Percentiles rank a stretch among this genome's conserved stretches.
phyloP scores from a whole-genome alignment of 2,888 invertebrate genomes.

The Litoditis marina region DNA sequence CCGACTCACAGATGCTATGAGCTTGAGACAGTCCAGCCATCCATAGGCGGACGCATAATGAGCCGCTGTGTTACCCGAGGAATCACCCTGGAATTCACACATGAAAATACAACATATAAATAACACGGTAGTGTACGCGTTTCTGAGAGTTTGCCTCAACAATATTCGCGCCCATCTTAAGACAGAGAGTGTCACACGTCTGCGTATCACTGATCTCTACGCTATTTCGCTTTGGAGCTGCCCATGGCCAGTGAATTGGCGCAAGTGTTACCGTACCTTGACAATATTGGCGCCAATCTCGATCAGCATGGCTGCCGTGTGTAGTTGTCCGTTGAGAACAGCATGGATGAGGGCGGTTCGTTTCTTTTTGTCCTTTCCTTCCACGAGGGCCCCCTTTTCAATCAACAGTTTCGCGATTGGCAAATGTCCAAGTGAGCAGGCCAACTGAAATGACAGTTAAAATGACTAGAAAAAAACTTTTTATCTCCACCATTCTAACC shows the following conservation, averaged over 20 bases:
- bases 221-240: background rate
- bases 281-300: conserved; percentile 33
- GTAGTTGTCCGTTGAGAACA: conserved; percentile 65
- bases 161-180: too few species aligned
- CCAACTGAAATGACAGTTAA: conserved; percentile 23
- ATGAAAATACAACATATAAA: too few species aligned
- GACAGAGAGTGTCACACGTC: too few species aligned
- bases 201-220: background rate
- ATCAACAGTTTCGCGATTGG: conserved; percentile 59
- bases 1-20: conserved; percentile 64
- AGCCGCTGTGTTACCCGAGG: conserved; percentile 66
- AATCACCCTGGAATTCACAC: conserved; percentile 63
- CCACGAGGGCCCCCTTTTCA: conserved; percentile 60
- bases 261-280: conserved; percentile 19
- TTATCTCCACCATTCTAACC: too few species aligned
- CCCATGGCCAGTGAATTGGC: too few species aligned
- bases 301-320: conserved; percentile 38
- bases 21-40: conserved; percentile 66
- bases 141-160: too few species aligned
- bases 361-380: conserved; percentile 63
- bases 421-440: conserved; percentile 34
- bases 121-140: too few species aligned
- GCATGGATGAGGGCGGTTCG: conserved; percentile 67
- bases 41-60: conserved; percentile 68
- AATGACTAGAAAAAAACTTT: too few species aligned